Evolutionary conservation across 2,888 invertebrate species (phyloP).

Genomic region (Oxyteleia sp.): DNA sequence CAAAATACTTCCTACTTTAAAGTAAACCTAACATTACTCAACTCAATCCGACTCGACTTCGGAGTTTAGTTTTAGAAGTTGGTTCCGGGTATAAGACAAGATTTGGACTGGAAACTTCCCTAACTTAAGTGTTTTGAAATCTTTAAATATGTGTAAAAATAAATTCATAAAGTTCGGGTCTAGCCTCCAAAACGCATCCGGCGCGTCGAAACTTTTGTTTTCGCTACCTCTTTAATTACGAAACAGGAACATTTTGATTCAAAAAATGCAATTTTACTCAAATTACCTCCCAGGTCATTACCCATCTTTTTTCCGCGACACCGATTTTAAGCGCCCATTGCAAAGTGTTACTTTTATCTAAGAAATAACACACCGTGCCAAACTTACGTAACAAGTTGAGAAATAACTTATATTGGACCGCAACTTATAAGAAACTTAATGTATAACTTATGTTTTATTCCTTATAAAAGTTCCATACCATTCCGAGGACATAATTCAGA

Average conservation of each 20-base stretch:
- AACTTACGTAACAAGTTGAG: conserved; percentile 46
- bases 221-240: not conserved
- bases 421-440: conserved; percentile 47
- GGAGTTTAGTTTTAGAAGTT: conserved; percentile 47
- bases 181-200: not conserved
- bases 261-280: not conserved
- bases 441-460: conserved; percentile 46
- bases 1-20: conserved; percentile 37
- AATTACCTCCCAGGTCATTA: not conserved
- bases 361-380: conserved; percentile 32
- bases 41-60: conserved; percentile 30
- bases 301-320: conserved; percentile 1
- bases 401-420: conserved; percentile 52
- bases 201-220: not conserved
- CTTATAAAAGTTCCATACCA: conserved; percentile 38
- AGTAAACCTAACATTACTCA: conserved; percentile 41
- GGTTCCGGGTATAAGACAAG: conserved; percentile 30
- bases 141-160: conserved; percentile 35
- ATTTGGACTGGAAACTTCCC: conserved; percentile 30
- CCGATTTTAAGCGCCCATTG: not conserved
- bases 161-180: not conserved
- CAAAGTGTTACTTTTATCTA: conserved; percentile 37
- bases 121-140: conserved; percentile 16
- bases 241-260: not conserved
- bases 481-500: conserved; percentile 29